Percentiles rank a stretch among this genome's conserved stretches.
phyloP scores from a whole-genome alignment of 2,888 invertebrate genomes.

The Leucophenga maculata region DNA sequence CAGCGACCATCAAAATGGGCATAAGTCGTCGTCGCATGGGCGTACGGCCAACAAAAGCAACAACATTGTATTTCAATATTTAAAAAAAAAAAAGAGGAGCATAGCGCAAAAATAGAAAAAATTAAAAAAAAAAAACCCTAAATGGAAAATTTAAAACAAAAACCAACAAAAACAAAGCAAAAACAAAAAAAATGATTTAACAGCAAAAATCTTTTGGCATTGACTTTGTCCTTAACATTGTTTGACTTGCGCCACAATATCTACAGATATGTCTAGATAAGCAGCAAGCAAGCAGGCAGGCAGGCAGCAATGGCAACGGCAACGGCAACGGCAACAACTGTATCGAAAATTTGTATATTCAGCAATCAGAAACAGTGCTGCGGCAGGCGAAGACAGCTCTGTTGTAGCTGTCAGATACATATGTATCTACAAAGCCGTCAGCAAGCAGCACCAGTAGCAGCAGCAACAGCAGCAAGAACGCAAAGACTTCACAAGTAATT shows the following conservation, averaged over 20 bases:
- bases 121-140: not conserved
- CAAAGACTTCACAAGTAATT: conserved; percentile 14
- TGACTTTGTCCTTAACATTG: conserved; percentile 48
- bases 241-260: not conserved
- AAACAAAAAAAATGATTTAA: not conserved
- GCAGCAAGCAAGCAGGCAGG: too few species aligned
- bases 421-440: too few species aligned
- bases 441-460: too few species aligned
- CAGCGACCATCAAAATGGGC: too few species aligned
- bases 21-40: too few species aligned
- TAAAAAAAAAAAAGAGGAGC: too few species aligned
- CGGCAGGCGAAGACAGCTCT: not conserved
- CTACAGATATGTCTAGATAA: too few species aligned
- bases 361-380: not conserved
- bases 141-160: conserved; percentile 1
- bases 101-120: too few species aligned
- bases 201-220: conserved; percentile 39
- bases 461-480: not conserved
- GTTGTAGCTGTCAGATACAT: not conserved
- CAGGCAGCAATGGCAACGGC: too few species aligned
- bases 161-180: not conserved
- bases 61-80: not conserved
- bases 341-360: too few species aligned
- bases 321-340: too few species aligned
- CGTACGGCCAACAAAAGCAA: not conserved